Base-by-base conservation (phyloP, 2,113 vertebrate genomes). In the Trochalopteron elliotii region DNA sequence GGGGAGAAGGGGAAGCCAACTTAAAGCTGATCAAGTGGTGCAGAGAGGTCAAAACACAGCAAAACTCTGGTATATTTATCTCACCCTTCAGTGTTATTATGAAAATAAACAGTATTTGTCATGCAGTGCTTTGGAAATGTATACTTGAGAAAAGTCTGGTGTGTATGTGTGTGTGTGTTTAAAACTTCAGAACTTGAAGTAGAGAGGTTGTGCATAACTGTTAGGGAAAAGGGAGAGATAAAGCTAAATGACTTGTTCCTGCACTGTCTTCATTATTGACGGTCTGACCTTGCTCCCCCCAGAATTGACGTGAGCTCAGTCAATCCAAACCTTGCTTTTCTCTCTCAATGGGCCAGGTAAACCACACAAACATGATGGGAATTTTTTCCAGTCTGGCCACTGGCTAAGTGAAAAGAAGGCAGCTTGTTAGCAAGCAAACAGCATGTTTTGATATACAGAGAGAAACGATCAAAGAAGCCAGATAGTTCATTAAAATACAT, bases 401-500 rank as follows among this genome's bases (percentile, higher is more conserved):
- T 45, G 47, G 67, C 33, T 78, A 72, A 53, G 68, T 59, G 53
- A 85, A 87, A 90, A 25, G 49, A 76, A 89, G 59, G 47, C 44
- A 83, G 55, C 72, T 95, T 80, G 83, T 77, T 94, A 96, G 74
- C 28, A 63, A 89, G 80, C 42, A 47, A 81, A 85, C 18, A 77
- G 18, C 40, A 17, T 15, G 45, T 90, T 94, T 90, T 78, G 87
- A 85, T 88, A 94, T 23, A 74, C 39, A 69, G 25, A 72, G 31
- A 57, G 10, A 86, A 94, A 86, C 50, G 78, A 91, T 90, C 31
- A 95, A 72, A 64, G 87, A 83, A 83, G 42, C 68, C 82, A 70
- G 82, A 44, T 28, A 93, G 37, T 84, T 96, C 74, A 95, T 96
- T 96, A 93, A 96, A 96, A 96, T 78, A 79, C 14, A 59, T 50